Evolutionary conservation across 2,797 vertebrate genomes (phyloP).

Genomic region (Coracias cyanogaster): DNA sequence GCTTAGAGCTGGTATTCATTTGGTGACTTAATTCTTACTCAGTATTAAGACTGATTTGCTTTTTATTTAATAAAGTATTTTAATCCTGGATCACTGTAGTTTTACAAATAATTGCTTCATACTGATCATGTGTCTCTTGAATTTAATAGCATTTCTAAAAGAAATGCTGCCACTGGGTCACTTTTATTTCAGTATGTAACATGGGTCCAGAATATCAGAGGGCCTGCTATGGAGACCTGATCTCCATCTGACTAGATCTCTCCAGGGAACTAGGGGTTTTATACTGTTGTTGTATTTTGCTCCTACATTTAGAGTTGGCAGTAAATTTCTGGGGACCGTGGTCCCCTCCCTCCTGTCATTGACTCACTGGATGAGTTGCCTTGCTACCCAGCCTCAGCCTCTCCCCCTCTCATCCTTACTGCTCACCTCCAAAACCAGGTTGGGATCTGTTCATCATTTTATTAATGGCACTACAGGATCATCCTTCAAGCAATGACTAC

Average conservation of each 20-base stretch:
- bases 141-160: conserved; percentile 44
- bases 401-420: not conserved
- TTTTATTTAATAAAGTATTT: conserved; percentile 20
- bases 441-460: not conserved
- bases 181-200: not conserved
- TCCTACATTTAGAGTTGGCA: not conserved
- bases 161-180: conserved; percentile 28
- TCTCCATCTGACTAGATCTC: not conserved
- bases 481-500: not conserved
- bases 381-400: not conserved
- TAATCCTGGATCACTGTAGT: not conserved
- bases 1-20: not conserved
- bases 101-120: conserved; percentile 12
- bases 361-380: not conserved
- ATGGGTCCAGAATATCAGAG: not conserved
- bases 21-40: conserved; percentile 24
- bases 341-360: not conserved
- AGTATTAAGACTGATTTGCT: conserved; percentile 3
- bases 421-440: not conserved
- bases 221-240: not conserved
- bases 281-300: not conserved
- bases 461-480: not conserved
- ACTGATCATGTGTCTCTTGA: conserved; percentile 4
- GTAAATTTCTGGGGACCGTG: not conserved
- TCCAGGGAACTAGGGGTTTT: not conserved